Base-by-base conservation (phyloP, 2,888 invertebrate genomes). In the Laspeyria flexula region DNA sequence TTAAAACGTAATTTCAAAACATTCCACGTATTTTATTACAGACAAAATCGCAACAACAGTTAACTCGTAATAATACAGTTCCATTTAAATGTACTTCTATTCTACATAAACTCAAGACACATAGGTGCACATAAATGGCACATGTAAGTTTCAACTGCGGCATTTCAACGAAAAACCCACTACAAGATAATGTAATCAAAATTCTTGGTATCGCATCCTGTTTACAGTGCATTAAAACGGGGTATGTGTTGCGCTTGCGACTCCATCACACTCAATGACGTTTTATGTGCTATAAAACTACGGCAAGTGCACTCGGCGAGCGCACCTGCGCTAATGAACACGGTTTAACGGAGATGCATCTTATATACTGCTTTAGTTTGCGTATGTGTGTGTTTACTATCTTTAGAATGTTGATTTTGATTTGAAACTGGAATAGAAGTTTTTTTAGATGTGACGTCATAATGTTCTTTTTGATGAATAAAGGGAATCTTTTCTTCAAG, bases 281-380 rank as follows among this genome's bases (percentile, higher is more conserved):
- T 62, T 73, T 73, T 71, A 73, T 71, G 64, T 18, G 41, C 47
- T 40, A 70, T 73, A 71, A 73, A 73, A 65, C 55, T 59, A 57
- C 46, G 45, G 45, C 27, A 40, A 67, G 66, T 65, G 67, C 67
- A 67, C 82, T 82, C 78, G 74, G 73, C 60, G 75, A 71, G 73
- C 79, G 75, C 53, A 61, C 56, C 64, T 55, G 47, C 49, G 53
- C 61, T 67, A 67, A 67, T 67, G 66, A 67, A 67, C 65, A 48
- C 40, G 29, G 49, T 61, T 56, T 59, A 59, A 45, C 42, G 40
- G 51, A 55, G 55, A 54, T 56, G 55, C 50, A 53, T 39, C 47
- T 53, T 55, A 43, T 40, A 43, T 40, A 37, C 38, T 41, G 12
- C 21, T n/a, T 15, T 16, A 43, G 25, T 46, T 30, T 37, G 12